Percentiles rank a stretch among this genome's conserved stretches.
Conservation (phyloP, 2,797 vertebrate species). For the Aldrovandia affinis region DNA sequence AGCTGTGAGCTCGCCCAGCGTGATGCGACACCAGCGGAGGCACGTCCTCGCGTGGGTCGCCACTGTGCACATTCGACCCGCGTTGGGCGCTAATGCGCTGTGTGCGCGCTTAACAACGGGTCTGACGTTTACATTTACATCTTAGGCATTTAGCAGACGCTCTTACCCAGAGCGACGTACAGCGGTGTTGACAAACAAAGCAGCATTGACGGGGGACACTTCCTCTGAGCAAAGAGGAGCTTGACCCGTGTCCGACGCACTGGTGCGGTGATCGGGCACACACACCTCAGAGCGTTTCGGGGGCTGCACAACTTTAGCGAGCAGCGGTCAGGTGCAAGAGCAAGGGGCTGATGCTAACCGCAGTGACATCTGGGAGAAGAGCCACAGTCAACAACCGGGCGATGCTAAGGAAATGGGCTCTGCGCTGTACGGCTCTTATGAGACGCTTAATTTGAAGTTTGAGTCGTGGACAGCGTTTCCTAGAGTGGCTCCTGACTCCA, state of each 20-base stretch:
- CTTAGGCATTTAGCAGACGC: too few species aligned
- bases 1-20: neutral
- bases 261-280: too few species aligned
- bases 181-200: neutral
- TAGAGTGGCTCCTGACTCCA: neutral
- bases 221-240: too few species aligned
- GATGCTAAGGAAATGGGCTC: neutral
- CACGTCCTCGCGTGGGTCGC: neutral
- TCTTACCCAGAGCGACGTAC: too few species aligned
- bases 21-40: neutral
- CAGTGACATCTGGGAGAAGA: neutral
- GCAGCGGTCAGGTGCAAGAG: neutral
- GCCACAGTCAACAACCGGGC: neutral
- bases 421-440: neutral
- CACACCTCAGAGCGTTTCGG: too few species aligned
- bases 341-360: neutral
- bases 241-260: too few species aligned
- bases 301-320: neutral
- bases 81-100: neutral
- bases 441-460: neutral
- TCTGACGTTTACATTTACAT: too few species aligned
- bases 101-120: too few species aligned
- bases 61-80: neutral
- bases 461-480: neutral
- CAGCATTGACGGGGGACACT: neutral